Conservation (phyloP, 2,888 invertebrate genomes). For the Salticus scenicus region DNA sequence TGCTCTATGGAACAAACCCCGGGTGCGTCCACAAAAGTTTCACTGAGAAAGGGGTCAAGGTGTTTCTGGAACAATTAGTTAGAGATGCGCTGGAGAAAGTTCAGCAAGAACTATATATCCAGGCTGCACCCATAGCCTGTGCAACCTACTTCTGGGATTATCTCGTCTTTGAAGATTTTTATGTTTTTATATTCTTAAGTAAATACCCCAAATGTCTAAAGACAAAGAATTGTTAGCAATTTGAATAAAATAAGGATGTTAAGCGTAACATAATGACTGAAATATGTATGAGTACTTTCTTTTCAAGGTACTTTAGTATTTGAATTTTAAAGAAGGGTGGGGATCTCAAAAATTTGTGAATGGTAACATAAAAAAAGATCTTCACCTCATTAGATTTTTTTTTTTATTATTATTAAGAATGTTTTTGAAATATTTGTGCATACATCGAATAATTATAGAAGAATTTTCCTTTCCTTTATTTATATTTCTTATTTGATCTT, state of each 20-base stretch:
- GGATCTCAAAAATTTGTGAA: too few species aligned
- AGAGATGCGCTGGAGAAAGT: slow-evolving; percentile 34
- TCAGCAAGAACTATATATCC: not conserved
- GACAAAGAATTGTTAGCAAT: not conserved
- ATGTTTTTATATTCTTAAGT: not conserved
- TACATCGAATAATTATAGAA: too few species aligned
- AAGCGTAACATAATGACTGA: not conserved
- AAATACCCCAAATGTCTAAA: not conserved
- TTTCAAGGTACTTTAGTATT: not conserved
- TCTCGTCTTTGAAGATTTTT: not conserved
- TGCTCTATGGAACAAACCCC: slow-evolving; percentile 61
- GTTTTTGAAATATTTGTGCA: too few species aligned
- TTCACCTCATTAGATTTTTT: not conserved
- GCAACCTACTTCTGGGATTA: not conserved
- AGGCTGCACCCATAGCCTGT: not conserved
- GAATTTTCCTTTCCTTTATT: too few species aligned
- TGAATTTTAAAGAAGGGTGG: too few species aligned
- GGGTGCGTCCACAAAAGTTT: slow-evolving; percentile 27
- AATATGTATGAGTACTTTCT: not conserved
- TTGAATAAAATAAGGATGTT: not conserved
- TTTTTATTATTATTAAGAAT: too few species aligned
- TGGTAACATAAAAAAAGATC: not conserved
- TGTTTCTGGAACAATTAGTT: slow-evolving; percentile 55
- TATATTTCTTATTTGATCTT: too few species aligned
- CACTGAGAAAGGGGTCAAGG: slow-evolving; percentile 55